Conservation (phyloP, 2,888 invertebrate genomes). For the Drosophila borealis region DNA sequence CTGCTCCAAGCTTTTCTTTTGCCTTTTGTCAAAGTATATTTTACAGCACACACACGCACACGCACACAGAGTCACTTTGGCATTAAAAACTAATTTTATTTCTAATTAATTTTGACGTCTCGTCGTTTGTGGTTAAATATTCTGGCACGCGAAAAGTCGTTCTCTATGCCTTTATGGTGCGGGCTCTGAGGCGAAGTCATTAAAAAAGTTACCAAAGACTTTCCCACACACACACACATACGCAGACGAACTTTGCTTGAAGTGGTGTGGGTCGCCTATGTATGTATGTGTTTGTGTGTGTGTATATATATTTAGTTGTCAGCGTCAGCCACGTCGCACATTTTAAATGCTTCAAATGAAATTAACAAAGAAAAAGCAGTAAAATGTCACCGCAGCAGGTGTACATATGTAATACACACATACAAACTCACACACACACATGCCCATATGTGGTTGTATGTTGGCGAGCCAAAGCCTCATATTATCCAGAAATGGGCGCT, state of each 20-base stretch:
- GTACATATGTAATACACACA: slow-evolving; percentile 44
- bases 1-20: slow-evolving; percentile 38
- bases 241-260: slow-evolving; percentile 43
- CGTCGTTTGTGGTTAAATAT: slow-evolving; percentile 79
- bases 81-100: slow-evolving; percentile 81
- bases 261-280: slow-evolving; percentile 3
- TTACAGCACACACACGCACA: slow-evolving; percentile 32
- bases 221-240: slow-evolving; percentile 21
- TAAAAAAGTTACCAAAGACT: slow-evolving; percentile 78
- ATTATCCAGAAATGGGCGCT: slow-evolving; percentile 60
- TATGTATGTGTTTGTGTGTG: slow-evolving; percentile 6
- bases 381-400: slow-evolving; percentile 79
- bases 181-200: slow-evolving; percentile 67
- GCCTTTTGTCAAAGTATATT: slow-evolving; percentile 59
- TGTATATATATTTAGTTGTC: slow-evolving; percentile 71
- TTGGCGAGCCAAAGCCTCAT: slow-evolving; percentile 46
- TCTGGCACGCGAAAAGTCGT: slow-evolving; percentile 72
- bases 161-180: slow-evolving; percentile 39
- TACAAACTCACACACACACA: slow-evolving; percentile 12
- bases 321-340: slow-evolving; percentile 72
- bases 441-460: slow-evolving; percentile 11
- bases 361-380: slow-evolving; percentile 78
- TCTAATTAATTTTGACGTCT: slow-evolving; percentile 81
- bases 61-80: slow-evolving; percentile 44
- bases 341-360: slow-evolving; percentile 78